phyloP scores from a whole-genome alignment of 2,797 vertebrate species.

The Sciurus carolinensis region DNA sequence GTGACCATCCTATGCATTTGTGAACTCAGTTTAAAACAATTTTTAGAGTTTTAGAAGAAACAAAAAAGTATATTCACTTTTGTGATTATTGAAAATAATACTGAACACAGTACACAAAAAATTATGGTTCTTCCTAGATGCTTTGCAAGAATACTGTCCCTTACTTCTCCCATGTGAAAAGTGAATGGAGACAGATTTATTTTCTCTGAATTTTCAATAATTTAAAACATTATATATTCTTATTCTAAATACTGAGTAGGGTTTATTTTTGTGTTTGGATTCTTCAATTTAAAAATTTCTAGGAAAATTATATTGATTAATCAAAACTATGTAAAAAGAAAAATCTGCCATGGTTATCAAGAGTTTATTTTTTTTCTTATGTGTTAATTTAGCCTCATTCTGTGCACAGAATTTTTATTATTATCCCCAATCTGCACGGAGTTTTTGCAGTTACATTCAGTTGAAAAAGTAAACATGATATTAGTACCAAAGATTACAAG shows the following conservation, averaged over 20 bases:
- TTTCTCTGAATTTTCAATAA: slow-evolving; percentile 1
- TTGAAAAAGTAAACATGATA: slow-evolving; percentile 39
- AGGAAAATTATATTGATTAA: slow-evolving; percentile 62
- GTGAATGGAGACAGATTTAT: slow-evolving; percentile 5
- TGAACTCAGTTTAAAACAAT: neutral
- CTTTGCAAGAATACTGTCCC: neutral
- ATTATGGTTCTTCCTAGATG: neutral
- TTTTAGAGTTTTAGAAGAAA: slow-evolving; percentile 47
- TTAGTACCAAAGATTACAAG: neutral
- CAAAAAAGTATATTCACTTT: neutral
- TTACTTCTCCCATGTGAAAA: neutral
- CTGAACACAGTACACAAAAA: neutral
- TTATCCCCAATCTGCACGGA: neutral
- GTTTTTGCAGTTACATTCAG: slow-evolving; percentile 36
- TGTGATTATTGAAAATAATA: slow-evolving; percentile 16
- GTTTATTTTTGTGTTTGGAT: slow-evolving; percentile 11
- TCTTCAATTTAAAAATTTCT: slow-evolving; percentile 60
- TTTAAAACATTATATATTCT: slow-evolving; percentile 2
- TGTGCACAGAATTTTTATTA: slow-evolving; percentile 61
- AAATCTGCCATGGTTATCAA: slow-evolving; percentile 66
- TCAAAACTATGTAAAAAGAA: slow-evolving; percentile 70
- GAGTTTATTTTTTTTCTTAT: slow-evolving; percentile 50
- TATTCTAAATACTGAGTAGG: neutral
- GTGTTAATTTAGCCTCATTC: neutral
- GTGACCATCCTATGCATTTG: neutral